Conservation (phyloP, 2,888 invertebrate genomes). For the Quadroppia sp. region DNA sequence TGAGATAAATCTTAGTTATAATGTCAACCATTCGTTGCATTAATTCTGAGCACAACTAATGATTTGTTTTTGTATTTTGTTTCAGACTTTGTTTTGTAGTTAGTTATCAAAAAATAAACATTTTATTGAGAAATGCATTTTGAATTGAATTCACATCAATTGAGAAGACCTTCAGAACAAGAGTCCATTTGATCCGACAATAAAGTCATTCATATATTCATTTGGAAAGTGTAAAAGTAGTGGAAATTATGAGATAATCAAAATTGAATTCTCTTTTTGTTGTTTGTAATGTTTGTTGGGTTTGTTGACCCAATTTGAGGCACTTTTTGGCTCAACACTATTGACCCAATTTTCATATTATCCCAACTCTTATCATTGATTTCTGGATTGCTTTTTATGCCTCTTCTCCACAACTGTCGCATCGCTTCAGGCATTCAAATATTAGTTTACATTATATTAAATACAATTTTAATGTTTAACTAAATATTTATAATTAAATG, state of each 20-base stretch:
- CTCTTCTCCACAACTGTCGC: background rate
- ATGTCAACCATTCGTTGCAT: too few species aligned
- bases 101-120: too few species aligned
- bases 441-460: background rate
- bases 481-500: background rate
- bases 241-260: background rate
- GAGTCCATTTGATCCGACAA: background rate
- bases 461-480: too few species aligned
- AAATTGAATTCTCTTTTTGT: background rate
- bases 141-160: too few species aligned
- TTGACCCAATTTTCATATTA: background rate
- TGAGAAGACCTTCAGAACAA: background rate
- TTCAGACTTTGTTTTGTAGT: too few species aligned
- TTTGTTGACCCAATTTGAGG: background rate
- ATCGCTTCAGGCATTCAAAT: background rate
- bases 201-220: background rate
- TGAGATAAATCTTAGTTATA: too few species aligned
- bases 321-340: background rate
- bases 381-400: background rate
- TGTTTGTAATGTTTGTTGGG: background rate
- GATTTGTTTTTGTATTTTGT: too few species aligned
- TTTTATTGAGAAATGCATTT: too few species aligned
- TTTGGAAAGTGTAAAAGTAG: constrained; percentile 7
- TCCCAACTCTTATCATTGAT: background rate
- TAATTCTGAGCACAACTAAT: too few species aligned